A percentile compares a stretch with the other conserved stretches of the same genome.
These are phyloP conservation scores for Spicauda simplicius DNA, from an alignment of 2,888 invertebrate genomes.

Conservation along the genomic window DNA sequence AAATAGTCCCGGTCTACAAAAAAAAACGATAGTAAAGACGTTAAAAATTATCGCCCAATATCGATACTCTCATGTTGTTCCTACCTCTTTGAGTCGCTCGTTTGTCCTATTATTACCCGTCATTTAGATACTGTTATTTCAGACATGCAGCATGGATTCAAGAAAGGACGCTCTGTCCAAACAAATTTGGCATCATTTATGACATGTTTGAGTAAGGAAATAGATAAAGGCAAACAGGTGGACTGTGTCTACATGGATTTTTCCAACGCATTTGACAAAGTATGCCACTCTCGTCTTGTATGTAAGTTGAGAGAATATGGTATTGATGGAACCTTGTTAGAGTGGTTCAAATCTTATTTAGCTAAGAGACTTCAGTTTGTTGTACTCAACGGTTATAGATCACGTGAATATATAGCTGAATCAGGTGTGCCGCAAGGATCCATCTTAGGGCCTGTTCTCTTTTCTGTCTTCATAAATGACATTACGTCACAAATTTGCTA, in stretches of 20 bases:
- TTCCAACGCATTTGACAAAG: slow-evolving; percentile 10
- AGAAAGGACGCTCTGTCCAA: not conserved
- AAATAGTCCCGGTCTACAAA: too few relatives aligned
- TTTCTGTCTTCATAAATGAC: slow-evolving; percentile 37
- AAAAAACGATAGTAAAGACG: not conserved
- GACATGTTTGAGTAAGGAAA: not conserved
- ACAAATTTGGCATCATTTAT: slow-evolving; percentile 24
- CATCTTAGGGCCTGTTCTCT: slow-evolving; percentile 39
- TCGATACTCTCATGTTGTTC: slow-evolving; percentile 4
- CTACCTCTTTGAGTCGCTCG: not conserved
- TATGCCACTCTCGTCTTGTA: not conserved
- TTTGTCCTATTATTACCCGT: not conserved
- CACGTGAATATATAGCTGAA: slow-evolving; percentile 14
- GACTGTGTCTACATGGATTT: slow-evolving; percentile 36
- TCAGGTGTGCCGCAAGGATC: slow-evolving; percentile 42
- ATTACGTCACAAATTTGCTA: slow-evolving; percentile 14
- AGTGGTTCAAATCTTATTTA: slow-evolving; percentile 38
- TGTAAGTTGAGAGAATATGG: slow-evolving; percentile 27
- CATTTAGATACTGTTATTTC: too few relatives aligned
- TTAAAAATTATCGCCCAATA: too few relatives aligned
- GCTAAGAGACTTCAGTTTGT: slow-evolving; percentile 31
- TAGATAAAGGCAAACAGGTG: slow-evolving; percentile 26
- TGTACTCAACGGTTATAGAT: slow-evolving; percentile 35
- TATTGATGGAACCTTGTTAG: slow-evolving; percentile 27
- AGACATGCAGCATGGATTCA: too few relatives aligned